Evolutionary conservation across 2,797 vertebrate genomes (phyloP).

Genomic region (Triplophysa bombifrons): DNA sequence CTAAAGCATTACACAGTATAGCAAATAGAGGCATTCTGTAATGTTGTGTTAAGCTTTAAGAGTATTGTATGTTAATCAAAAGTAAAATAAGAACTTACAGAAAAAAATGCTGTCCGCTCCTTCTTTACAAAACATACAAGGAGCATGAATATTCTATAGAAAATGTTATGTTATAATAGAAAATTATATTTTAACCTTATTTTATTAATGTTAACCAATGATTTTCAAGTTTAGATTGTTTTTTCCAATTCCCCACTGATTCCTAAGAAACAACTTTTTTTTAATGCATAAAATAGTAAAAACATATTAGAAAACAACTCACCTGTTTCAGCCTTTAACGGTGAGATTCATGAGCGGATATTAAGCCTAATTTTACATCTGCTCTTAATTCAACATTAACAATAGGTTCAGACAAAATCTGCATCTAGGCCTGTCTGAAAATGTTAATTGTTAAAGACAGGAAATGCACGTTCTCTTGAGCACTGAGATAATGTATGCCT

Average conservation of each 20-base stretch:
- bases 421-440: conserved; percentile 14
- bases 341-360: background rate
- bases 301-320: conserved; percentile 15
- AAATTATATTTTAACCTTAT: too few species aligned
- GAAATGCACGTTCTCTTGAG: conserved; percentile 1
- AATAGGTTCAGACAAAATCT: background rate
- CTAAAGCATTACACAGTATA: background rate
- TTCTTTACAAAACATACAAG: too few species aligned
- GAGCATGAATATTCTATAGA: too few species aligned
- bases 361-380: background rate
- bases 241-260: background rate
- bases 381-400: background rate
- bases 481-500: background rate
- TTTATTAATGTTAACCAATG: too few species aligned
- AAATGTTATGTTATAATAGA: too few species aligned
- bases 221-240: background rate
- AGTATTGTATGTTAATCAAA: background rate
- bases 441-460: conserved; percentile 7
- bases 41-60: background rate
- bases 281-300: background rate
- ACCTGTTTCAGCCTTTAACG: conserved; percentile 32
- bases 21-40: background rate
- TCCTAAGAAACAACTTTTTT: background rate
- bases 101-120: too few species aligned
- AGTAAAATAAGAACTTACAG: background rate